Evolutionary conservation across 2,797 vertebrate species (phyloP).

Genomic region (Aselliscus stoliczkanus): DNA sequence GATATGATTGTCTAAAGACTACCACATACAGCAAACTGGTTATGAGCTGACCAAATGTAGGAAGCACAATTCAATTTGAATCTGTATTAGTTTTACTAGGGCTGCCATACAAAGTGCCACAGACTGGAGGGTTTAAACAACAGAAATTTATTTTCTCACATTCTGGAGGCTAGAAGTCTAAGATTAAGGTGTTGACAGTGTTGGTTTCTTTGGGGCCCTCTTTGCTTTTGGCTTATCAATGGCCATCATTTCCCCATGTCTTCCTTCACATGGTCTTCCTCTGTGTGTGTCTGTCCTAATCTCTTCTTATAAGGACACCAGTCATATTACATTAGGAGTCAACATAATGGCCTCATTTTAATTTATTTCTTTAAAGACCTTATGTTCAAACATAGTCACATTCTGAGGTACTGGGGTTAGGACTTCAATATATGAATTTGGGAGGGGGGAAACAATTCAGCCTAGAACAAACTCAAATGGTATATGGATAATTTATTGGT

Average conservation of each 20-base stretch:
- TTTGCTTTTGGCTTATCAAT: neutral
- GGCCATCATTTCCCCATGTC: neutral
- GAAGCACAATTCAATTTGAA: neutral
- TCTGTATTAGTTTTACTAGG: neutral
- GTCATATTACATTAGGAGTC: neutral
- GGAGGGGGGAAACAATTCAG: neutral
- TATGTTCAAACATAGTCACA: neutral
- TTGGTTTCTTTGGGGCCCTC: neutral
- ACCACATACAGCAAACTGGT: neutral
- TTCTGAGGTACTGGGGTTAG: neutral
- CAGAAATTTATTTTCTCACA: neutral
- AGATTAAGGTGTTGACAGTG: neutral
- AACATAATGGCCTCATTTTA: neutral
- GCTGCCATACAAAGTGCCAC: neutral
- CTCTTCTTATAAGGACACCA: neutral
- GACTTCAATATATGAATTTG: neutral
- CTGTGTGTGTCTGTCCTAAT: neutral
- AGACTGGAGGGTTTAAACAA: neutral
- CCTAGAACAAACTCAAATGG: neutral
- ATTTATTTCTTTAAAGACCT: neutral
- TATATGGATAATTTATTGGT: neutral
- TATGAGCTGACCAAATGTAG: neutral
- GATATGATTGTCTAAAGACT: neutral
- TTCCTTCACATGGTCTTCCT: neutral
- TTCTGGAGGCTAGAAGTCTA: neutral